Conservation (phyloP, 2,113 vertebrate species). For the Corydoras maculifer region DNA sequence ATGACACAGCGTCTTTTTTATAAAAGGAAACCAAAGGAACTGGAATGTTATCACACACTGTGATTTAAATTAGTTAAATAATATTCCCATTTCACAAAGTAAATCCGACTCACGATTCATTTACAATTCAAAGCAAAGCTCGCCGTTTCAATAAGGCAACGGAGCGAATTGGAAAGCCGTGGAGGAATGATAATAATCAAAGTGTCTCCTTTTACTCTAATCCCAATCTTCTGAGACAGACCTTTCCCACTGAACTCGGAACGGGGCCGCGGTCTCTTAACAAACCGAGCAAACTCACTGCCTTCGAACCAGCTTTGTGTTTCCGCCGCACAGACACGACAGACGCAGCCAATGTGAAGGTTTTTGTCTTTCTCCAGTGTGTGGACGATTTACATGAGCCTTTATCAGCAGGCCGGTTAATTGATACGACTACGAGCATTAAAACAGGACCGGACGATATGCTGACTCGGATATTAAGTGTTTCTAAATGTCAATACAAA, state of each 20-base stretch:
- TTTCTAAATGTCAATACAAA: too few species aligned
- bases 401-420: slow-evolving; percentile 8
- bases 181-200: slow-evolving; percentile 4
- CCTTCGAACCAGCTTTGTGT: not conserved
- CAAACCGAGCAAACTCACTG: too few species aligned
- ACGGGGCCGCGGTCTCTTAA: too few species aligned
- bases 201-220: slow-evolving; percentile 3
- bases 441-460: not conserved
- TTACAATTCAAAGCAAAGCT: slow-evolving; percentile 21
- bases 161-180: slow-evolving; percentile 12
- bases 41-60: slow-evolving; percentile 66
- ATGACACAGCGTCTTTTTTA: slow-evolving; percentile 10
- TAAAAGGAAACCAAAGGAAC: slow-evolving; percentile 30
- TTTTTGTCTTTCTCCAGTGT: slow-evolving; percentile 5
- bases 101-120: slow-evolving; percentile 12
- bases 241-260: not conserved
- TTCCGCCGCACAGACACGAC: too few species aligned
- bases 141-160: slow-evolving; percentile 24
- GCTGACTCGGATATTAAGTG: not conserved
- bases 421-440: slow-evolving; percentile 25
- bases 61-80: slow-evolving; percentile 56
- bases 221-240: slow-evolving; percentile 1
- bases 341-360: slow-evolving; percentile 21
- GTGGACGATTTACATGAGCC: slow-evolving; percentile 4
- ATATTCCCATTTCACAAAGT: slow-evolving; percentile 16